Evolutionary conservation across 2,113 vertebrate species (phyloP), one percentile per base, ranked within the genome.

Genomic region (Orcinus orca): DNA sequence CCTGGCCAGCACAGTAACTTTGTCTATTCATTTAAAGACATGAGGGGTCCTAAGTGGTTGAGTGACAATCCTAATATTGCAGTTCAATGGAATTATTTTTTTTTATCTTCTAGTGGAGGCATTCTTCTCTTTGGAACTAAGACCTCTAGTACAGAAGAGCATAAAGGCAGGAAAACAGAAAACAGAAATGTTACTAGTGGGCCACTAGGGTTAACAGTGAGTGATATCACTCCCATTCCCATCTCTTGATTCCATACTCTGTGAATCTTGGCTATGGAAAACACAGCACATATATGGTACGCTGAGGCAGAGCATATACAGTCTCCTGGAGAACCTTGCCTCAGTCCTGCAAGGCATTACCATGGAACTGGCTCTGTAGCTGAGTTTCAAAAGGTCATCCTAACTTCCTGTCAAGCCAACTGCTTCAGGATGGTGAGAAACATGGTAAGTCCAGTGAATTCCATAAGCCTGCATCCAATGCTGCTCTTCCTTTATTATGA

Each of bases 391-490:
- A 41, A 68, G 2, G 25, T 11, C 17, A 14, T 21, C 9, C 12
- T 31, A 53, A 53, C 6, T 77, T 36, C 29, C 62, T 26, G 7
- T 29, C 12, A 83, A 73, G n/a, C 17, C 41, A 74, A 5, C 29
- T 50, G 29, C 13, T 25, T 11, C 12, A n/a, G 38, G 36, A 9
- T 13, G 38, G 0, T 71, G 15, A 21, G 36, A 3, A 21, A 44
- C 3, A 36, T 47, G 55, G 38, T 29, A 36, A 53, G 11, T 38
- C 10, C 10, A 6, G n/a, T 50, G 25, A 36, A 50, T 21, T 63
- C 23, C 18, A 36, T 10, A 8, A 62, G 2, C 25, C 3, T 14
- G 5, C 5, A 2, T 58, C 1, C 18, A 50, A 29, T 31, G 29
- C 0, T 76, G 26, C 25, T 15, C 29, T 76, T 47, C 44, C 18